A percentile compares a stretch with the other conserved stretches of the same genome.
These are phyloP conservation scores for Nothoprocta perdicaria DNA, from an alignment of 2,113 vertebrate species.

Conservation along the genomic window DNA sequence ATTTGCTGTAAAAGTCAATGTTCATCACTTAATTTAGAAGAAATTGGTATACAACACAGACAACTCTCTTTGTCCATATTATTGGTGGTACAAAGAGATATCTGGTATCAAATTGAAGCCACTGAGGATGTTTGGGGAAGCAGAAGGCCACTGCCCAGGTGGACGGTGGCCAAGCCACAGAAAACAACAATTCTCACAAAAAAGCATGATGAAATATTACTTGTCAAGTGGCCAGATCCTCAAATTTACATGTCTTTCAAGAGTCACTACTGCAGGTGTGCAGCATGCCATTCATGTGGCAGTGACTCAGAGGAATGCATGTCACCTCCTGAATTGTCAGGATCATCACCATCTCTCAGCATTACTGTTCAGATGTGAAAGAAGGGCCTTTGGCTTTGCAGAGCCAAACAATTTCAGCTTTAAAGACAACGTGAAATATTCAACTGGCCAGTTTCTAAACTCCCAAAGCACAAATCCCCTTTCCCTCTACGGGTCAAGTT, in stretches of 20 bases:
- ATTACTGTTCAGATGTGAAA: neutral
- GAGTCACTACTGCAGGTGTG: neutral
- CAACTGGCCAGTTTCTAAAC: neutral
- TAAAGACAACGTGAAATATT: neutral
- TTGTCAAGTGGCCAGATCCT: constrained; percentile 5
- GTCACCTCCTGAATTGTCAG: neutral
- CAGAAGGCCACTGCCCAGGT: neutral
- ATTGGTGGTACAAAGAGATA: neutral
- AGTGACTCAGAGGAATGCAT: neutral
- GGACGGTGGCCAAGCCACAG: neutral
- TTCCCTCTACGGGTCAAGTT: accelerated
- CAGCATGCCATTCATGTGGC: neutral
- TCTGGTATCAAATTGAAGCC: neutral
- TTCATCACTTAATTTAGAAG: neutral
- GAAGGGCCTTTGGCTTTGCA: neutral
- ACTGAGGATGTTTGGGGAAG: neutral
- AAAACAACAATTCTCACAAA: neutral
- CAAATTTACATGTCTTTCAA: neutral
- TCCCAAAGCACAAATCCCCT: neutral
- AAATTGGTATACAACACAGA: neutral
- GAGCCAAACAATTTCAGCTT: neutral
- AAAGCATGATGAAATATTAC: constrained; percentile 16
- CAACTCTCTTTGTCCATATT: accelerated
- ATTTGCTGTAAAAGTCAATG: neutral
- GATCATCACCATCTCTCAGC: neutral